Percentiles rank a stretch among this genome's conserved stretches.
phyloP scores from a whole-genome alignment of 2,113 vertebrate species.

The Prunella himalayana region DNA sequence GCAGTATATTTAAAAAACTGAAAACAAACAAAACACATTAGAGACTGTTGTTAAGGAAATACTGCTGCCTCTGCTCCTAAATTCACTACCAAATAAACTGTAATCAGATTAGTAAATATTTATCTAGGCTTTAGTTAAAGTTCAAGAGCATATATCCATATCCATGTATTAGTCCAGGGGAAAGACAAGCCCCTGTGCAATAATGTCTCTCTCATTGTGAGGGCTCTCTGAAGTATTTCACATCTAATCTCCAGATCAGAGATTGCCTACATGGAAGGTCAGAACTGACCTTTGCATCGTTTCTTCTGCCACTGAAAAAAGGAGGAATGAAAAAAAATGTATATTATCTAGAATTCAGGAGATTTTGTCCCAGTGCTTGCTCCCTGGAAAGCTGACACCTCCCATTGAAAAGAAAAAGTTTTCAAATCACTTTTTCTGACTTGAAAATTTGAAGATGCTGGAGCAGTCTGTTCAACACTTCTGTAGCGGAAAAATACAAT shows the following conservation, averaged over 20 bases:
- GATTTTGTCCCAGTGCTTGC: background rate
- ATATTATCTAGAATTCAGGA: background rate
- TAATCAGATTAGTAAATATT: conserved; percentile 30
- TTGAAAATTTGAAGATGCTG: background rate
- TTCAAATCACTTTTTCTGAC: background rate
- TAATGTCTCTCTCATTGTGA: background rate
- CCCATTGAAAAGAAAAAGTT: background rate
- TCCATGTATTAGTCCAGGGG: background rate
- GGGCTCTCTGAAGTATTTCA: background rate
- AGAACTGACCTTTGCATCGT: background rate
- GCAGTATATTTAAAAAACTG: background rate
- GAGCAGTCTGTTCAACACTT: background rate
- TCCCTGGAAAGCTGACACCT: background rate
- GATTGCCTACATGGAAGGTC: background rate
- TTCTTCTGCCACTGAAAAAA: background rate
- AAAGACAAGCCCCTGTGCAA: background rate
- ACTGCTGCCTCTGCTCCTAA: background rate
- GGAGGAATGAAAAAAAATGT: background rate
- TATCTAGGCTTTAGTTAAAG: background rate
- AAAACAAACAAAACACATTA: background rate
- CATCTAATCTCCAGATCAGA: background rate
- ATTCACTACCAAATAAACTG: background rate
- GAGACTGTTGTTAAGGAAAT: conserved; percentile 22
- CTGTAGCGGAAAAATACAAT: background rate
- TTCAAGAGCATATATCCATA: background rate